Percentiles rank a stretch among this genome's conserved stretches.
These are phyloP conservation scores for Melieria crassipennis DNA, from an alignment of 2,888 invertebrate genomes.

Conservation along the genomic window DNA sequence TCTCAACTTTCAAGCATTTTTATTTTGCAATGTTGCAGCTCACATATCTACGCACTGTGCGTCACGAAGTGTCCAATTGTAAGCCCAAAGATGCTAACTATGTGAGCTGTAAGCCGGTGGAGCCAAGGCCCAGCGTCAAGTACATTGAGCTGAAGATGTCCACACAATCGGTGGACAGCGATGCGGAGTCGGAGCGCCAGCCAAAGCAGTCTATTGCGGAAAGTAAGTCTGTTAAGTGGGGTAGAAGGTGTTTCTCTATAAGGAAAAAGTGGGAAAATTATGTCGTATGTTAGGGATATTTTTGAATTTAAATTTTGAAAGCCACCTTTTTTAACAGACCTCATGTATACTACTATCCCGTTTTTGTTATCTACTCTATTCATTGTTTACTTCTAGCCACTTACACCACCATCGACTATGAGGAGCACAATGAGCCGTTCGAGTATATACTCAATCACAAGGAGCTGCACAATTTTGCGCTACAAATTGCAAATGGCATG, in stretches of 20 bases:
- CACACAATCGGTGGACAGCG: slow-evolving; percentile 43
- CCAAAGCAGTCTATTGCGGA: slow-evolving; percentile 69
- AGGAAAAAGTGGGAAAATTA: background rate
- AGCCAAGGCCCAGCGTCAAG: slow-evolving; percentile 45
- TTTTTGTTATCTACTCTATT: too few species aligned
- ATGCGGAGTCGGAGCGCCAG: slow-evolving; percentile 33
- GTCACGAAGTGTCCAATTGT: slow-evolving; percentile 44
- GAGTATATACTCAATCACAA: slow-evolving; percentile 65
- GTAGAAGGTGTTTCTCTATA: background rate
- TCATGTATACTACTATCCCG: too few species aligned
- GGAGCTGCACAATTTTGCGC: slow-evolving; percentile 77
- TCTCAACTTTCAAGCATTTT: background rate
- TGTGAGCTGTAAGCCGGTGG: slow-evolving; percentile 36
- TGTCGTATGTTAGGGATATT: too few species aligned
- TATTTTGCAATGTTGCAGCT: slow-evolving; percentile 38
- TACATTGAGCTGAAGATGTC: slow-evolving; percentile 61
- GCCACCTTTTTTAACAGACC: too few species aligned
- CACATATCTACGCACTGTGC: slow-evolving; percentile 51
- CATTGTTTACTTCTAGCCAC: slow-evolving; percentile 48
- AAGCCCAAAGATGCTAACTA: slow-evolving; percentile 45
- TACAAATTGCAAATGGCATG: slow-evolving; percentile 86
- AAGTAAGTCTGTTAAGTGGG: slow-evolving; percentile 65
- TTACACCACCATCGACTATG: slow-evolving; percentile 55
- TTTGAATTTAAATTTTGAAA: too few species aligned
- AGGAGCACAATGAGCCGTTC: slow-evolving; percentile 49